Base-by-base conservation (phyloP, 2,888 invertebrate species). In the Mystacides longicornis region DNA sequence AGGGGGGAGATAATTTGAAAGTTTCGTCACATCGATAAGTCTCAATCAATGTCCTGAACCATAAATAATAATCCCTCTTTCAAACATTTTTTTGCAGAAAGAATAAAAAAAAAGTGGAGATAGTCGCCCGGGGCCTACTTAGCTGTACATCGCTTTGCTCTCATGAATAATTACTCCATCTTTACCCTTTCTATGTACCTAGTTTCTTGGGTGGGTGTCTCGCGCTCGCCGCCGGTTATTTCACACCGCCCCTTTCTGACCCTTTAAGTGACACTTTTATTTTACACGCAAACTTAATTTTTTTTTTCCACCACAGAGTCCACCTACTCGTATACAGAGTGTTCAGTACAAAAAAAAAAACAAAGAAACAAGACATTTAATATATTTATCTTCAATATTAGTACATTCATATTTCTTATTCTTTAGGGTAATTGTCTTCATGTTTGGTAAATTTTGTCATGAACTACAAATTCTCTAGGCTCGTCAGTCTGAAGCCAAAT, bases 281-380 rank as follows among this genome's bases (percentile, higher is more conserved):
- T 54, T 53, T 58, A 60, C 58, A 58, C 60, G 58, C 58, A 60
- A 60, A 56, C 56, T 52, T 55, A 56, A 58, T 58, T 60, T 60
- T 60, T 60, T 52, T 11, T 27, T 27, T 27, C 5, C n/a, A n/a
- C n/a, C n/a, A n/a, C n/a, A n/a, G n/a, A 53, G 53, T 49, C 52
- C 57, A 42, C 54, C 51, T 52, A 49, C 52, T 54, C 49, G 31
- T 46, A 52, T 45, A 52, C 27, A 58, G 55, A 45, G 45, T 51
- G 55, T 45, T 37, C 51, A 50, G 21, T 43, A 4, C 23, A 49
- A 27, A 3, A 27, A 27, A 5, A 27, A 27, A n/a, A n/a, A n/a
- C n/a, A n/a, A n/a, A n/a, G n/a, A n/a, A n/a, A n/a, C n/a, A n/a
- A n/a, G n/a, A n/a, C n/a, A n/a, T n/a, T n/a, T n/a, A n/a, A n/a